Percentiles rank a stretch among this genome's conserved stretches.
Conservation (phyloP, 2,888 invertebrate genomes). For the Yponomeuta sedellus region DNA sequence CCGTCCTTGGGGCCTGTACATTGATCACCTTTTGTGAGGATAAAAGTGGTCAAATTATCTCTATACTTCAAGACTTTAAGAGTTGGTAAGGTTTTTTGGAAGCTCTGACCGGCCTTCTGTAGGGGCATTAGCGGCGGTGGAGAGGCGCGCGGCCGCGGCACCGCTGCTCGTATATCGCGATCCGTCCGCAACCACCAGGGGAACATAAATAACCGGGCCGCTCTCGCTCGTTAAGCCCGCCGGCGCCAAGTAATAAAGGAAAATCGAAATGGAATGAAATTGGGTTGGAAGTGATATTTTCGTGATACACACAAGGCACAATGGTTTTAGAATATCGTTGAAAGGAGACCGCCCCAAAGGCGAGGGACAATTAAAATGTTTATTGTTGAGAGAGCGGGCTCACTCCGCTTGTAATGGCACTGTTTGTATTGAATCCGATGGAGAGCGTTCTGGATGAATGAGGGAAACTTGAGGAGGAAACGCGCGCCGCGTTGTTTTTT, state of each 20-base stretch:
- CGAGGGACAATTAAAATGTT: slow-evolving; percentile 67
- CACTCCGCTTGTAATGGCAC: slow-evolving; percentile 45
- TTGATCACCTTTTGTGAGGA: no score
- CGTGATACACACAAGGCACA: slow-evolving; percentile 62
- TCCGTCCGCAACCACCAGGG: slow-evolving; percentile 72
- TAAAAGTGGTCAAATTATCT: no score
- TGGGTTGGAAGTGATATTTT: slow-evolving; percentile 72
- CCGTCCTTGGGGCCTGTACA: no score
- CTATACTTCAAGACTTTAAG: no score
- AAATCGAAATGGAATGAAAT: slow-evolving; percentile 77
- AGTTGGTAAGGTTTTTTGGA: no score
- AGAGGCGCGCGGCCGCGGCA: neutral
- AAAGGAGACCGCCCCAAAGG: slow-evolving; percentile 54
- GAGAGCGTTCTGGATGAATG: slow-evolving; percentile 51
- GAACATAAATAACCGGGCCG: slow-evolving; percentile 73
- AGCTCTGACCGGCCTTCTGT: neutral
- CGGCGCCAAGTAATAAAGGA: slow-evolving; percentile 75
- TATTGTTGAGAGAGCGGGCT: slow-evolving; percentile 53
- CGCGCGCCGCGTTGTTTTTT: slow-evolving; percentile 40
- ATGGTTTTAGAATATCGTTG: slow-evolving; percentile 65
- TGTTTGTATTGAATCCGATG: slow-evolving; percentile 60
- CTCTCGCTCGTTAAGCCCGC: slow-evolving; percentile 73
- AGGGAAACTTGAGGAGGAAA: slow-evolving; percentile 52
- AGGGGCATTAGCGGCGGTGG: neutral
- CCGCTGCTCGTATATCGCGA: slow-evolving; percentile 63